These are phyloP conservation scores for Scartelaos histophorus DNA, from an alignment of 2,113 vertebrate genomes.

Conservation along the genomic window DNA sequence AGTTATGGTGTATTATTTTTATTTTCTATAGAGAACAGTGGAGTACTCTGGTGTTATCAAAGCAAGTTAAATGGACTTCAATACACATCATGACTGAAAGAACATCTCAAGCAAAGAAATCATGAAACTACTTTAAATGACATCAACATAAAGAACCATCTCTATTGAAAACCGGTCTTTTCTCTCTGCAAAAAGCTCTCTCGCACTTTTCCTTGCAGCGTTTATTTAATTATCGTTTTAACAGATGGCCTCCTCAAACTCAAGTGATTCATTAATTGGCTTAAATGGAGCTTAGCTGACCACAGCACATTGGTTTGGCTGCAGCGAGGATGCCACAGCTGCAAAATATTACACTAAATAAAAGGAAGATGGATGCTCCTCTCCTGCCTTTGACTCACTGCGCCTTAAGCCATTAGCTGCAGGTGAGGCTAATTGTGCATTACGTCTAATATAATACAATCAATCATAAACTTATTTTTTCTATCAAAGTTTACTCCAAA, in stretches of 20 bases:
- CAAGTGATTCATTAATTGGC: slow-evolving; percentile 4
- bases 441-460: background rate
- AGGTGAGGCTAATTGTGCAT: background rate
- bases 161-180: background rate
- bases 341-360: slow-evolving; percentile 2
- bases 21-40: background rate
- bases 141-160: background rate
- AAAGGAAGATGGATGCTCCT: slow-evolving; percentile 5
- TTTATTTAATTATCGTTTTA: slow-evolving; percentile 6
- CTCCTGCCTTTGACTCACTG: background rate
- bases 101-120: background rate
- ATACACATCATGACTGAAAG: background rate
- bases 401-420: background rate
- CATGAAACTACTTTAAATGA: background rate
- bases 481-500: background rate
- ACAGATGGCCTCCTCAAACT: slow-evolving; percentile 12
- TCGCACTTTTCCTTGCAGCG: background rate
- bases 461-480: background rate
- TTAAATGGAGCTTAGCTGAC: slow-evolving; percentile 5
- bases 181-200: background rate
- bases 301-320: slow-evolving; percentile 12
- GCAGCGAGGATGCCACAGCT: background rate
- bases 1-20: background rate
- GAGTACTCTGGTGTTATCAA: background rate
- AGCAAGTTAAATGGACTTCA: background rate